Base-by-base conservation (phyloP, 2,888 invertebrate genomes). In the Eupeodes latifasciatus region DNA sequence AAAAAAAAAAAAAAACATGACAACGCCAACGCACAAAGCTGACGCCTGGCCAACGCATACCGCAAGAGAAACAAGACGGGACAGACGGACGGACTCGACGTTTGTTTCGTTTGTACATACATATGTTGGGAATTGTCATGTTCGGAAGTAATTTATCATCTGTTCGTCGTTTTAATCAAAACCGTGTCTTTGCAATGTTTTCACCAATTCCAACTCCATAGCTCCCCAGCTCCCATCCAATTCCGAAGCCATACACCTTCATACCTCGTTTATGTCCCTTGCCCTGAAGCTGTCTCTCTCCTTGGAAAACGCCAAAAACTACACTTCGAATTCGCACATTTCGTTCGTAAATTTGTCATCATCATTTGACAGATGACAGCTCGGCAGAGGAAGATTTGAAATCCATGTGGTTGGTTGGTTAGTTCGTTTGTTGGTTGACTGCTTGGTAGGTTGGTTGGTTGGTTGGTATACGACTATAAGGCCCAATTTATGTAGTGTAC, bases 61-160 rank as follows among this genome's bases (percentile, higher is more conserved):
- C 47, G 19, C 55, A 14, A 34, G 5, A 40, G 40, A 40, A 9
- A 40, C 40, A 9, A 19, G n/a, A 64, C 40, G n/a, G 36, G 40
- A 72, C 51, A 7, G 36, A 36, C 47, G 59, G 14, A n/a, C 72
- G 9, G 40, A 3, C 27, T 27, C 27, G 27, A 40, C 6, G 40
- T 40, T 40, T 6, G 40, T 40, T 40, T 40, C 40, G 40, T 40
- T 40, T 40, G 40, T 40, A 40, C 40, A 9, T 40, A 40, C 40
- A 40, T 40, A 40, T 6, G 44, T 14, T 62, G 44, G n/a, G 64
- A 61, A 80, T 77, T 87, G 84, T 81, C 87, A 77, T 81, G 84
- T 69, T 88, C 88, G 88, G 85, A 88, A 88, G 88, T 85, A 81
- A 88, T 88, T 88, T 85, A 88, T 88, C 85, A 88, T 88, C 81